Base-by-base conservation (phyloP, 2,113 vertebrate genomes). In the Cnemophilus loriae region DNA sequence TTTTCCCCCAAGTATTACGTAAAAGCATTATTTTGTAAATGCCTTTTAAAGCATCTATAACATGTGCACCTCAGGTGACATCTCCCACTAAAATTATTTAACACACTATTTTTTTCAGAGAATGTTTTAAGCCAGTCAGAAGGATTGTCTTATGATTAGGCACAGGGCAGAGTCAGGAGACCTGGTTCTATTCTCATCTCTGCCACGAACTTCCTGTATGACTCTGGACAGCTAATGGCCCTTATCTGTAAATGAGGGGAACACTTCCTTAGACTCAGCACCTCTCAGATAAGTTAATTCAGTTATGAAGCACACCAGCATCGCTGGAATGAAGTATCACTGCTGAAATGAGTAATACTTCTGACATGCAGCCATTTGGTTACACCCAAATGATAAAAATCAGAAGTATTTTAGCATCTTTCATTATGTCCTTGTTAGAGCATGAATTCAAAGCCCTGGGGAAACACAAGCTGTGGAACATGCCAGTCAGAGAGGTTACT, bases 351-450 rank as follows among this genome's bases (percentile, higher is more conserved):
- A 95, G 96, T 85, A 91, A 95, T 63, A 32, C n/a, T 87, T 61
- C 70, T 94, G 92, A 93, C 93, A 95, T 65, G 79, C 85, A 95
- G 88, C 83, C 64, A 93, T 67, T 75, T 67, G 68, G 95, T 88
- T 92, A 80, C 93, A 96, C 93, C 96, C 95, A 82, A 76, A 80
- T 20, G 86, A 97, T 90, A 94, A 90, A 89, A 93, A 90, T 82
- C 69, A 55, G 80, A 90, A 67, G 13, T 89, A 53, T 90, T 89
- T 95, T 39, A 70, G 60, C 82, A 95, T 84, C 90, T 93, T 82
- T 88, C 81, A 86, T 94, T 90, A 85, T 30, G 9, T 73, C 94
- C 87, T 63, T 92, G 92, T 96, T 93, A 53, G 56, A 88, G 81
- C 94, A 94, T 82, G 95, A 96, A 96, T 89, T 83, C 74, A 77